A percentile compares a stretch with the other conserved stretches of the same genome.
These are phyloP conservation scores for Lepidurus apus DNA, from an alignment of 1,140 invertebrate species.

Conservation along the genomic window DNA sequence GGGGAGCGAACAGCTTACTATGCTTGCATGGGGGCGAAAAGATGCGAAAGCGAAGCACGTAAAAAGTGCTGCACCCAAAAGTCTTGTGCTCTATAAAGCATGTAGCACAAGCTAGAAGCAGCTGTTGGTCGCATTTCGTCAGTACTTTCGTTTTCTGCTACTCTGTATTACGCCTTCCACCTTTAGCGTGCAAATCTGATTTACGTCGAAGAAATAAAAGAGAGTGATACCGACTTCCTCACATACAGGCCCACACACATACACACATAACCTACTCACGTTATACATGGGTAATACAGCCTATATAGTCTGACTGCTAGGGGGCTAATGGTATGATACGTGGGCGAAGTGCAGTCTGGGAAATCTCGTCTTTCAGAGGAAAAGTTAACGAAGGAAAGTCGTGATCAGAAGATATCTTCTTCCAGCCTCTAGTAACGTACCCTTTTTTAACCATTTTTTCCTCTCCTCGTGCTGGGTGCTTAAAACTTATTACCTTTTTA, in stretches of 20 bases:
- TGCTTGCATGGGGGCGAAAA: neutral
- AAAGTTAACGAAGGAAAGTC: no score
- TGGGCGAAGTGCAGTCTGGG: no score
- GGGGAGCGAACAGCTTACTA: no score
- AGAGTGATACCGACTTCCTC: neutral
- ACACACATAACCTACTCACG: neutral
- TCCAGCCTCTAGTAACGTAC: no score
- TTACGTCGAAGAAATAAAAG: neutral
- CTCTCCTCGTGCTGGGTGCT: no score
- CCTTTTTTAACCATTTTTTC: no score
- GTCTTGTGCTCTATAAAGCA: neutral
- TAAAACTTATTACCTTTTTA: no score
- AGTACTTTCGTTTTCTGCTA: neutral
- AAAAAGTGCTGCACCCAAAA: neutral
- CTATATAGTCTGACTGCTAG: no score
- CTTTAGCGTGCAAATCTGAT: neutral
- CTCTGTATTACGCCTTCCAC: neutral
- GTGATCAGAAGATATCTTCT: no score
- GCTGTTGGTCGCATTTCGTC: neutral
- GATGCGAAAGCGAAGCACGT: neutral
- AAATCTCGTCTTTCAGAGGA: no score
- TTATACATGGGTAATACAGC: neutral
- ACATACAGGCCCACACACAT: neutral
- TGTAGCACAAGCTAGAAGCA: neutral
- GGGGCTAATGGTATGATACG: no score